A percentile compares a stretch with the other conserved stretches of the same genome.
Conservation (phyloP, 2,113 vertebrate species). For the Hypomesus transpacificus region DNA sequence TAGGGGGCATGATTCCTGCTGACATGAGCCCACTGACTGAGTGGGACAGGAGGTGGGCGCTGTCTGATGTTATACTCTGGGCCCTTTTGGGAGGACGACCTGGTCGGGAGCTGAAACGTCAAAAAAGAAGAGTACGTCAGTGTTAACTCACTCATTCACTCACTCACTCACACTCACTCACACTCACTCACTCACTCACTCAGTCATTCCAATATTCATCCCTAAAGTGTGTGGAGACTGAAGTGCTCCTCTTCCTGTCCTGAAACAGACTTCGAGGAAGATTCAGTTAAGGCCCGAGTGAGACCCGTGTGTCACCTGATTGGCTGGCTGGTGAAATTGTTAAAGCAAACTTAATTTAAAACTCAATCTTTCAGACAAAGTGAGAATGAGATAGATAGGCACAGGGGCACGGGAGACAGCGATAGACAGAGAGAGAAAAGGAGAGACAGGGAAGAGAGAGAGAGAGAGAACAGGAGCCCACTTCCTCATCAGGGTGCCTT, state of each 20-base stretch:
- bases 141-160: background rate
- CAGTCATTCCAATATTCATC: too few species aligned
- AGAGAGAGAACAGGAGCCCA: background rate
- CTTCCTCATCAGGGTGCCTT: slow-evolving; percentile 82
- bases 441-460: background rate
- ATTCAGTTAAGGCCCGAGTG: too few species aligned
- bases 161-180: background rate
- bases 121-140: background rate
- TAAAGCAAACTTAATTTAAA: too few species aligned
- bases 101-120: background rate
- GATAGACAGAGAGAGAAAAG: background rate
- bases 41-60: slow-evolving; percentile 1
- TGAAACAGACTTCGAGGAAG: too few species aligned
- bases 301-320: too few species aligned
- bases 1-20: slow-evolving; percentile 6
- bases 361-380: background rate
- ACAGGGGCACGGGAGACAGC: background rate
- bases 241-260: too few species aligned
- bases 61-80: background rate
- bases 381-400: background rate
- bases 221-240: too few species aligned
- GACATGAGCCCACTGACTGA: slow-evolving; percentile 1
- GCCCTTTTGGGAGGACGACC: background rate
- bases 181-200: background rate
- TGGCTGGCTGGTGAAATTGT: too few species aligned